Evolutionary conservation across 1,140 invertebrate species (phyloP).

Genomic region (Neodiprion fabricii): DNA sequence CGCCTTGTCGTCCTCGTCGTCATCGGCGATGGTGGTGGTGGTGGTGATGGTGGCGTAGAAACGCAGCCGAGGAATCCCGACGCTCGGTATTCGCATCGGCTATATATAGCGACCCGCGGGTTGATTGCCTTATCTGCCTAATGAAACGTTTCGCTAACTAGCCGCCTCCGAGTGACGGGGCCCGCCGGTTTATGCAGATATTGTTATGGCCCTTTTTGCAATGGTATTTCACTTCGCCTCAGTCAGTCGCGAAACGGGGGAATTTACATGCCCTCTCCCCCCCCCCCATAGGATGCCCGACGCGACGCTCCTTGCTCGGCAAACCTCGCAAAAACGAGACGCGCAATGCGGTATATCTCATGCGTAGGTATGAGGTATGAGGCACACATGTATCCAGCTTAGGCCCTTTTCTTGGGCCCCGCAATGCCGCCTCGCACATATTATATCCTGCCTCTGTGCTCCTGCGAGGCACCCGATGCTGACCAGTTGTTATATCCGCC

Average conservation of each 20-base stretch:
- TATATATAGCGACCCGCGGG: conserved; percentile 14
- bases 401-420: neutral
- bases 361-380: too few species aligned
- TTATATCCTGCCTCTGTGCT: too few species aligned
- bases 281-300: too few species aligned
- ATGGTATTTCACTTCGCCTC: conserved; percentile 27
- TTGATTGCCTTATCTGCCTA: conserved; percentile 59
- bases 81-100: conserved; percentile 13
- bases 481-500: too few species aligned
- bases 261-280: conserved; percentile 34
- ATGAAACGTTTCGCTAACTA: conserved; percentile 58
- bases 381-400: too few species aligned
- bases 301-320: too few species aligned
- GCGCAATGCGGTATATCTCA: neutral
- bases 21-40: conserved; percentile 9
- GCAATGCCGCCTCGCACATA: neutral
- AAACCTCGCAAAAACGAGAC: neutral
- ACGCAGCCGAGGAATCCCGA: neutral
- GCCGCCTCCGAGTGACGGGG: conserved; percentile 18
- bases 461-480: too few species aligned
- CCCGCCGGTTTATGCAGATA: conserved; percentile 37
- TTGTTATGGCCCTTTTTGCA: conserved; percentile 44
- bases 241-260: conserved; percentile 15
- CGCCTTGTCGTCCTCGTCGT: neutral
- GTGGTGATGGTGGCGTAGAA: too few species aligned